Base-by-base conservation (phyloP, 2,797 vertebrate genomes). In the Parauchenoglanis punctatus region DNA sequence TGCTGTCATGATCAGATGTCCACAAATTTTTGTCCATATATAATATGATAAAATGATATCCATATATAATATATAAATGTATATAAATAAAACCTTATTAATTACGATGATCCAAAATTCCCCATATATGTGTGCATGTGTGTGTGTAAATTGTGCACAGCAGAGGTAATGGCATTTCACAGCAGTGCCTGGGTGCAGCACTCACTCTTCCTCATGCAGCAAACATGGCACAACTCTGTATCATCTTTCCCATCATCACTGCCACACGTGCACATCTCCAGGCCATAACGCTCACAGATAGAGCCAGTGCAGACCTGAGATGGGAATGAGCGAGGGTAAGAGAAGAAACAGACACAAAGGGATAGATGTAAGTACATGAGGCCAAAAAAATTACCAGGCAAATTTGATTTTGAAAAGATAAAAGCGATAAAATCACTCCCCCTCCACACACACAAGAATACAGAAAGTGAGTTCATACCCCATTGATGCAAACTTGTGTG, bases 191-290 rank as follows among this genome's bases (percentile, higher is more conserved):
- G n/a, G 7, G 1, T 61, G 25, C 25, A 65, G 52, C 86, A 90
- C 98, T 97, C 94, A 99, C 98, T 94, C 95, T 95, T 98, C 56
- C 96, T 94, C 98, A 97, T 97, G 94, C 98, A 99, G 94, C 98
- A 99, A 88, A 99, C 97, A 17, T 99, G 98, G 90, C 98, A 99
- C 84, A 99, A 91, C 81, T 99, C 98, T 10, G 90, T 96, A 0
- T 99, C 98, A 0, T 98, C 96, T 91, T 96, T 95, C 83, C 95
- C 95, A 0, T 98, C 96, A 56, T 95, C 84, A 77, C 94, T 97
- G 86, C 95, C 96, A 91, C 98, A 99, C 0, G 97, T 99, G 46
- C 98, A 99, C 7, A 97, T 96, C 65, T 98, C 97, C 89, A 99
- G 93, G 8, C 25, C 28, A 0, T 96, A 92, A 86, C 97, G 98